Conservation (phyloP, 2,797 vertebrate genomes). For the Pitangus sulphuratus region DNA sequence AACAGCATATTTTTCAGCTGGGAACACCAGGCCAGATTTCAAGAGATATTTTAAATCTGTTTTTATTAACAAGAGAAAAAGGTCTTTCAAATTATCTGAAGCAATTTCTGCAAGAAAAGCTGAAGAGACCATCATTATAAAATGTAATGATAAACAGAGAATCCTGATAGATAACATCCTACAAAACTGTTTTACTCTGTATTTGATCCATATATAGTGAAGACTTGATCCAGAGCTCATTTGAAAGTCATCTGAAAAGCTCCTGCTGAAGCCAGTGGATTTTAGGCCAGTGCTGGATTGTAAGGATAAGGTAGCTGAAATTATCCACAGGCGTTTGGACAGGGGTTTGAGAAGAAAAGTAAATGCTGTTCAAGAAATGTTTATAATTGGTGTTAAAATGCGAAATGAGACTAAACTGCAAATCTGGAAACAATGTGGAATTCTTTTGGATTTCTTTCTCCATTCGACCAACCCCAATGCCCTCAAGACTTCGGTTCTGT, state of each 20-base stretch:
- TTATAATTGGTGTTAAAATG: background rate
- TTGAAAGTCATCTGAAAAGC: conserved; percentile 12
- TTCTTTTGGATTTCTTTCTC: background rate
- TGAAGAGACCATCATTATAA: background rate
- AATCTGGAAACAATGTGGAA: background rate
- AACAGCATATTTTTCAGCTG: conserved; percentile 64
- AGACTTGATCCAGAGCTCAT: background rate
- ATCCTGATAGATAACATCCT: background rate
- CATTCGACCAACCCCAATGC: background rate
- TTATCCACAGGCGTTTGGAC: background rate
- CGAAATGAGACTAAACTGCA: background rate
- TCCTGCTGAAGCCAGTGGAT: background rate
- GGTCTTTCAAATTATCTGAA: conserved; percentile 51
- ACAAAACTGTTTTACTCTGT: background rate
- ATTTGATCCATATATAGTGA: background rate
- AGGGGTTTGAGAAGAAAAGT: background rate
- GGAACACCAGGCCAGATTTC: conserved; percentile 65
- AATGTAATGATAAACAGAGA: background rate
- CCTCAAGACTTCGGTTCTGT: background rate
- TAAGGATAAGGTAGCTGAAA: background rate
- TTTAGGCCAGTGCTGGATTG: background rate
- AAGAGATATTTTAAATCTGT: conserved; percentile 55
- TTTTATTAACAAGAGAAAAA: conserved; percentile 65
- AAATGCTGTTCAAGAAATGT: background rate
- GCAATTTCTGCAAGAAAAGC: conserved; percentile 27